phyloP scores from a whole-genome alignment of 2,797 vertebrate species.

The Brachymystax lenok region DNA sequence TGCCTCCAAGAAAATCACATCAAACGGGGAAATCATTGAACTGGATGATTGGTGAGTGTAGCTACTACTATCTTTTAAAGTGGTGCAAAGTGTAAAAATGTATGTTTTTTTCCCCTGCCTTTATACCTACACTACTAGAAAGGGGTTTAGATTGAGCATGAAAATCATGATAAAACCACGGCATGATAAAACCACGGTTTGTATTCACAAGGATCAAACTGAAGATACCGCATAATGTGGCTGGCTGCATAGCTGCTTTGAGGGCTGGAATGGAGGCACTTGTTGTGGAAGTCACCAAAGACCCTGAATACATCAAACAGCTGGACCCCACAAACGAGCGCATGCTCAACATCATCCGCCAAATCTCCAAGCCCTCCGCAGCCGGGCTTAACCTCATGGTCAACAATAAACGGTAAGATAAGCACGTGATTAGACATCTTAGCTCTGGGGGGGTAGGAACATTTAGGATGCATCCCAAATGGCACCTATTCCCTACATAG shows the following conservation, averaged over 20 bases:
- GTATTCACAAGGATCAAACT: slow-evolving; percentile 87
- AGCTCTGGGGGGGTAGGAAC: neutral
- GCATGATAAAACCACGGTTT: neutral
- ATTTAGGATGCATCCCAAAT: neutral
- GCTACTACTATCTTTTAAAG: slow-evolving; percentile 2
- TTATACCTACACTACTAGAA: neutral
- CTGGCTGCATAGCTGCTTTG: slow-evolving; percentile 80
- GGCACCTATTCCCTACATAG: neutral
- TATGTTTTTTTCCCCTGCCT: neutral
- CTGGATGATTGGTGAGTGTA: slow-evolving; percentile 84
- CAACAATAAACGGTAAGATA: slow-evolving; percentile 74
- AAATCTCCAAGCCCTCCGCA: slow-evolving; percentile 82
- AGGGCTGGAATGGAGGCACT: slow-evolving; percentile 88
- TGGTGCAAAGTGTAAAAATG: slow-evolving; percentile 3
- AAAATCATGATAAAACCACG: neutral
- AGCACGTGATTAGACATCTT: neutral
- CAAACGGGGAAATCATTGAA: slow-evolving; percentile 82
- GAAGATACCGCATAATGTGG: slow-evolving; percentile 76
- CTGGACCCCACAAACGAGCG: slow-evolving; percentile 80
- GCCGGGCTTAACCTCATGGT: slow-evolving; percentile 83
- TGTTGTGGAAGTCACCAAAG: slow-evolving; percentile 89
- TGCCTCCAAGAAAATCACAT: slow-evolving; percentile 89
- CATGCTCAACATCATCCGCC: slow-evolving; percentile 83
- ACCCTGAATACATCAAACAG: slow-evolving; percentile 81
- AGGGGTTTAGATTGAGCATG: neutral